phyloP scores from a whole-genome alignment of 2,113 vertebrate genomes.

The Mustelus asterias region DNA sequence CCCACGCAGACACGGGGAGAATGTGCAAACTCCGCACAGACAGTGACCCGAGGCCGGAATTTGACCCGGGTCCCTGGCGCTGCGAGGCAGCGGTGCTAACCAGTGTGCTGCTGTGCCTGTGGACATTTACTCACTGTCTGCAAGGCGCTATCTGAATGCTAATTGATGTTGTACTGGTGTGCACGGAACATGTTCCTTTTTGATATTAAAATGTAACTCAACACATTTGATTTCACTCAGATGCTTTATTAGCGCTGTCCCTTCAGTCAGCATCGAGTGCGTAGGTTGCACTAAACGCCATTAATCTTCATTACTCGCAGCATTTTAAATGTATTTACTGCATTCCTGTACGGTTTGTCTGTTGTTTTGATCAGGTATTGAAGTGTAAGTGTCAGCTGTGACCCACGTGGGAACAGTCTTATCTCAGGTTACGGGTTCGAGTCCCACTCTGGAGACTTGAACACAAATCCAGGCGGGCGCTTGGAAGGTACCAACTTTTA shows the following conservation, averaged over 20 bases:
- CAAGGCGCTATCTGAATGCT: too few relatives aligned
- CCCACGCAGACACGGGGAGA: too few relatives aligned
- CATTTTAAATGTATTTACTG: not conserved
- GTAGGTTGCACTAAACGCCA: not conserved
- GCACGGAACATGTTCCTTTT: not conserved
- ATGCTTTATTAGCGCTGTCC: not conserved
- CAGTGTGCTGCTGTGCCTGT: too few relatives aligned
- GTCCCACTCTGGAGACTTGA: not conserved
- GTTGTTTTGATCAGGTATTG: not conserved
- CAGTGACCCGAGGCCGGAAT: too few relatives aligned
- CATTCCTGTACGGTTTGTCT: not conserved
- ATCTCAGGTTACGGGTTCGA: not conserved
- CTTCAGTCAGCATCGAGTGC: not conserved
- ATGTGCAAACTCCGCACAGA: too few relatives aligned
- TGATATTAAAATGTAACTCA: not conserved
- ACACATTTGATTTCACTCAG: not conserved
- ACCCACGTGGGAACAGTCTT: not conserved
- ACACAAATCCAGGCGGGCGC: not conserved
- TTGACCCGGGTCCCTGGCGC: too few relatives aligned
- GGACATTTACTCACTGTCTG: too few relatives aligned
- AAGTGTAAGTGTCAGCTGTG: not conserved
- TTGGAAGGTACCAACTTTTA: not conserved
- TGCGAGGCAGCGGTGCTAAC: too few relatives aligned
- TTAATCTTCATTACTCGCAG: not conserved
- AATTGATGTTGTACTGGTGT: not conserved